Base-by-base conservation (phyloP, 2,113 vertebrate species). In the Nothobranchius kuhntae region DNA sequence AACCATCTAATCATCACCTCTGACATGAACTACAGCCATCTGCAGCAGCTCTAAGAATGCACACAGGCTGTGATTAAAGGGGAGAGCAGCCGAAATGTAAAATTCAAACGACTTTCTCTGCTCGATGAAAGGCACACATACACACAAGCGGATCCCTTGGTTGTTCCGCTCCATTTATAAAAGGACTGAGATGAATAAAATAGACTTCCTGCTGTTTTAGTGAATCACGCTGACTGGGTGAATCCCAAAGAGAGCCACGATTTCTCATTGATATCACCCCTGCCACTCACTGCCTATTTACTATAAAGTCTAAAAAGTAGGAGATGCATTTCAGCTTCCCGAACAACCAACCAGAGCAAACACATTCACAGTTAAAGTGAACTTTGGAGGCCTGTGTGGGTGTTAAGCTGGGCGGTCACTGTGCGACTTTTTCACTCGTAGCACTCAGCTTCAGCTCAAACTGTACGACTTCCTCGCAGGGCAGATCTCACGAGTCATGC, bases 141-240 rank as follows among this genome's bases (percentile, higher is more conserved):
- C 15, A 54, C 30, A 30, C 30, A 30, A 30, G 30, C 4, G 30
- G 21, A 30, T 15, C 30, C 40, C n/a, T 30, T 17, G 5, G 17
- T 50, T 58, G 55, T 61, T 72, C 65, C 60, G 65, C 55, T 73
- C 44, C 36, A 70, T 65, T 60, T 66, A 11, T 44, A 60, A 75
- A 21, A 63, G 26, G 46, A 50, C 3, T 45, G 26, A 7, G 72
- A 61, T 66, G 44, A 67, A 59, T 71, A 54, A 73, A 73, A 0
- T 10, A 71, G 68, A 48, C 21, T 13, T 30, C 77, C 64, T 70
- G 53, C 67, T 64, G 68, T 44, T 62, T 17, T 53, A 38, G 30
- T 54, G 13, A 72, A 76, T 71, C 47, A 10, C 10, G 9, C 48
- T 77, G 73, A 67, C 61, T 46, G 17, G 62, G 21, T 71, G 53